Percentiles rank a stretch among this genome's conserved stretches.
phyloP scores from a whole-genome alignment of 2,888 invertebrate species.

The Macropis europaea region DNA sequence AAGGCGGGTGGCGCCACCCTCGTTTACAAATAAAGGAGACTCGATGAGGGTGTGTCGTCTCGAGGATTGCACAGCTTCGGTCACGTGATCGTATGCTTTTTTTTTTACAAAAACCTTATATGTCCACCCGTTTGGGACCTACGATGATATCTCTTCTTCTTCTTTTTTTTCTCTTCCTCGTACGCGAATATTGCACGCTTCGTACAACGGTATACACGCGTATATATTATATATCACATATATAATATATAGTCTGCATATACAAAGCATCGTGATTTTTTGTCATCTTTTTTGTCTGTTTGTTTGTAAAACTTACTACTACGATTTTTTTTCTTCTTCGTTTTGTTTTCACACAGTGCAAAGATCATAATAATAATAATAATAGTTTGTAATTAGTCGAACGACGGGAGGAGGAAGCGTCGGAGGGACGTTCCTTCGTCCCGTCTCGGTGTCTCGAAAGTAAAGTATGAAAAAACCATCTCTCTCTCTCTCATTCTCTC shows the following conservation, averaged over 20 bases:
- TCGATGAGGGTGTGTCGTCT: slow-evolving; percentile 13
- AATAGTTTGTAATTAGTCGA: slow-evolving; percentile 11
- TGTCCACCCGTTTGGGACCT: slow-evolving; percentile 56
- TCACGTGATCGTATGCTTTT: slow-evolving; percentile 38
- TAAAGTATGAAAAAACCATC: slow-evolving; percentile 22
- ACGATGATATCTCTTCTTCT: not conserved
- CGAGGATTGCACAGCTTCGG: slow-evolving; percentile 51
- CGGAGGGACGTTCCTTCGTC: slow-evolving; percentile 6
- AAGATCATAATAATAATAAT: slow-evolving; percentile 37
- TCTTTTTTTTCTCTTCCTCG: not conserved
- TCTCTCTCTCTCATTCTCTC: not conserved
- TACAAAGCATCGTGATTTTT: slow-evolving; percentile 46
- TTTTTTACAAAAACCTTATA: slow-evolving; percentile 60
- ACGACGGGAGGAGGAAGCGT: slow-evolving; percentile 33
- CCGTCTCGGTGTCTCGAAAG: slow-evolving; percentile 25
- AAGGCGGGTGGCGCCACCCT: not conserved
- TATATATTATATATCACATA: slow-evolving; percentile 49
- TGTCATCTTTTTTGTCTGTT: slow-evolving; percentile 13
- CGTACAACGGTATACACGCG: slow-evolving; percentile 38
- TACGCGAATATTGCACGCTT: slow-evolving; percentile 61
- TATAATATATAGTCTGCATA: slow-evolving; percentile 50
- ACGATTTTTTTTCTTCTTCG: slow-evolving; percentile 26
- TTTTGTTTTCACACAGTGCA: slow-evolving; percentile 39
- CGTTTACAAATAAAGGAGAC: slow-evolving; percentile 32
- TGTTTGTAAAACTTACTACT: slow-evolving; percentile 57